Evolutionary conservation across 2,888 invertebrate genomes (phyloP).

Genomic region (Apomyelois bistriatella): DNA sequence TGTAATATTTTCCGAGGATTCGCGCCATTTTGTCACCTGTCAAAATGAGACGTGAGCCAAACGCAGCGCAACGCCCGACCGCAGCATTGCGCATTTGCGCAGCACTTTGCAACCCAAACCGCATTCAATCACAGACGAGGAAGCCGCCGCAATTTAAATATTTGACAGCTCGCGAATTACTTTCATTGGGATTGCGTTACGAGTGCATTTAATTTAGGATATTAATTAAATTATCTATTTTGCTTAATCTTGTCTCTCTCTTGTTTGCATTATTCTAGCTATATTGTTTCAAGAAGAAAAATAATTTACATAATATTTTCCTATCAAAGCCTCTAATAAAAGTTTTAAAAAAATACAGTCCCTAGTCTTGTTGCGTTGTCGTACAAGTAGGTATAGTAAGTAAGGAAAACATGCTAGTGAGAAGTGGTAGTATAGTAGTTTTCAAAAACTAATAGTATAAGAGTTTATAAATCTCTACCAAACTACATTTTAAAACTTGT

Average conservation of each 20-base stretch:
- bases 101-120: slow-evolving; percentile 24
- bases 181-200: not conserved
- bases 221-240: not conserved
- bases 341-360: too few relatives aligned
- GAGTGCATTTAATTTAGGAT: not conserved
- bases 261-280: too few relatives aligned
- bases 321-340: too few relatives aligned
- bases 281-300: too few relatives aligned
- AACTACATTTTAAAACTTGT: too few relatives aligned
- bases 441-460: too few relatives aligned
- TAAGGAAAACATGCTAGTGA: too few relatives aligned
- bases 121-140: slow-evolving; percentile 58
- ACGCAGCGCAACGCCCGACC: not conserved
- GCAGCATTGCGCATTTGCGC: slow-evolving; percentile 8
- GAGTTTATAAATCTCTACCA: too few relatives aligned
- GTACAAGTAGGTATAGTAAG: too few relatives aligned
- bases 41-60: slow-evolving; percentile 2
- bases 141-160: slow-evolving; percentile 65
- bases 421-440: too few relatives aligned
- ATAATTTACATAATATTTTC: too few relatives aligned
- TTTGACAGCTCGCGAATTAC: slow-evolving; percentile 54
- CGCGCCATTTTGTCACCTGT: slow-evolving; percentile 7
- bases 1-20: not conserved
- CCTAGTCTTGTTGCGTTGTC: too few relatives aligned
- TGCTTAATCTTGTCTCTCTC: not conserved